phyloP scores from a whole-genome alignment of 2,113 vertebrate genomes.

The Poecilia latipinna region DNA sequence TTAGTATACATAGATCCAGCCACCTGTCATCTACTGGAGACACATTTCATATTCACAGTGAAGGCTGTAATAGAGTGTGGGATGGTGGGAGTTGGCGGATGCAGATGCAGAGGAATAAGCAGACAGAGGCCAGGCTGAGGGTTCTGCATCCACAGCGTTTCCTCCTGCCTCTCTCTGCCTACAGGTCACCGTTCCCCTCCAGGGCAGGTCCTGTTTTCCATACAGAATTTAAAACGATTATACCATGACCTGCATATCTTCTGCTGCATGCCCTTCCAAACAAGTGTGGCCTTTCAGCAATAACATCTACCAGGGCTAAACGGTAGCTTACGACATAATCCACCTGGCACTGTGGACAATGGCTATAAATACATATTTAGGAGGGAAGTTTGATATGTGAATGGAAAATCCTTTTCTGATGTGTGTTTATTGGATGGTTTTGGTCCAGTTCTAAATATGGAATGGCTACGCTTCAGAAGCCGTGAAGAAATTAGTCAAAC shows the following conservation, averaged over 20 bases:
- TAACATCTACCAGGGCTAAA: no score
- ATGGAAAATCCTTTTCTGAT: background rate
- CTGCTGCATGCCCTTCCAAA: background rate
- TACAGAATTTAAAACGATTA: constrained; percentile 37
- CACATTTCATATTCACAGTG: constrained; percentile 31
- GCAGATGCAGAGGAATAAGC: background rate
- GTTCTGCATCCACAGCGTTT: constrained; percentile 42
- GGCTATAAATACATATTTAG: background rate
- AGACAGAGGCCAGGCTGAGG: constrained; percentile 5
- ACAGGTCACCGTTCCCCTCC: constrained; percentile 27
- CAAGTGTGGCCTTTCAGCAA: constrained; percentile 46
- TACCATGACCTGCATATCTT: constrained; percentile 15
- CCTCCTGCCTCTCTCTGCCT: constrained; percentile 33
- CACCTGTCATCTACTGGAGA: constrained; percentile 21
- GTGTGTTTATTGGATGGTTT: no score
- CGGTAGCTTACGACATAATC: background rate
- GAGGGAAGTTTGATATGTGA: background rate
- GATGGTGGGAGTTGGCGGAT: background rate
- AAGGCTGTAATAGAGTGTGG: constrained; percentile 19
- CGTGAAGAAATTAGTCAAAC: background rate
- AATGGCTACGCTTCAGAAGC: no score
- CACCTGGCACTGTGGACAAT: background rate
- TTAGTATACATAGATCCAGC: constrained; percentile 18
- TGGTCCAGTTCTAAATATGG: no score
- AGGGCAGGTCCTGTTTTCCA: constrained; percentile 35